A percentile compares a stretch with the other conserved stretches of the same genome.
These are phyloP conservation scores for Drosophila sechellia DNA, from an alignment of 1,140 invertebrate species.

Conservation along the genomic window DNA sequence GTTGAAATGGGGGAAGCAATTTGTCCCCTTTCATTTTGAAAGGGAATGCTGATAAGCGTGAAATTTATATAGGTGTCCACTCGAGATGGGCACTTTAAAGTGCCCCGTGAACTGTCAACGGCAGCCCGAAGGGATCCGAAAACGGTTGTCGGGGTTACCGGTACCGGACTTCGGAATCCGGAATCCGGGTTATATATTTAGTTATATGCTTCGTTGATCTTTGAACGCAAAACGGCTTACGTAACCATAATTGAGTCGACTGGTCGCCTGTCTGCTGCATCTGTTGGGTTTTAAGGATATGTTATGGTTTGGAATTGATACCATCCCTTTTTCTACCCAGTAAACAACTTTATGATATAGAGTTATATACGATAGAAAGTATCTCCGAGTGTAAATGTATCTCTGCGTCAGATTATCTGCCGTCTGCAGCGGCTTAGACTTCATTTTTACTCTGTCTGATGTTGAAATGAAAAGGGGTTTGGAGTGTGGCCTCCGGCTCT, in stretches of 20 bases:
- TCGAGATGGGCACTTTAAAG: conserved; percentile 57
- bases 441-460: conserved; percentile 20
- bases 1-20: conserved; percentile 39
- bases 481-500: conserved; percentile 15
- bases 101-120: conserved; percentile 67
- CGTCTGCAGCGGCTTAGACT: conserved; percentile 62
- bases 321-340: conserved; percentile 2
- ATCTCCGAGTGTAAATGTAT: not conserved
- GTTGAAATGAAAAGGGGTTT: conserved; percentile 42
- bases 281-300: conserved; percentile 64
- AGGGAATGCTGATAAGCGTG: conserved; percentile 67
- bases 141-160: conserved; percentile 35
- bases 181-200: conserved; percentile 59
- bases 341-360: not conserved
- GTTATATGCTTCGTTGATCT: conserved; percentile 77
- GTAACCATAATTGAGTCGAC: conserved; percentile 67
- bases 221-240: conserved; percentile 59
- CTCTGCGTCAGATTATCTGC: conserved; percentile 38
- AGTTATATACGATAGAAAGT: not conserved
- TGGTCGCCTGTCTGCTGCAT: conserved; percentile 53
- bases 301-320: conserved; percentile 2
- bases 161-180: conserved; percentile 22
- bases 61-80: conserved; percentile 42
- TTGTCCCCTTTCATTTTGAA: conserved; percentile 33
- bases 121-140: conserved; percentile 43